phyloP scores from a whole-genome alignment of 2,113 vertebrate species.

The Leptocoma aspasia region DNA sequence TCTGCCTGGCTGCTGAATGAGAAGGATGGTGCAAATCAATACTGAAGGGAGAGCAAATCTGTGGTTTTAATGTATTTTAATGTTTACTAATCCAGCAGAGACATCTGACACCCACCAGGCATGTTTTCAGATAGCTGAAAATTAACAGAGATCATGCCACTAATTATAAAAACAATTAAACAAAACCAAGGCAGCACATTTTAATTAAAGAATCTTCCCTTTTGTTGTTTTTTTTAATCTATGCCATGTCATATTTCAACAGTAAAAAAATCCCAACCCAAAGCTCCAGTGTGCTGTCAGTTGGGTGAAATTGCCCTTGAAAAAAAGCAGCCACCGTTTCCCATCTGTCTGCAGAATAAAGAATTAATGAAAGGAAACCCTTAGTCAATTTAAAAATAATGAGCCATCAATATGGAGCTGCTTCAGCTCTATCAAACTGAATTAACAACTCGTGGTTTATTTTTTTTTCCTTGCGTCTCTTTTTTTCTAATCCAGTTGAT shows the following conservation, averaged over 20 bases:
- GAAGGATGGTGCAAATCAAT: background rate
- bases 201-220: background rate
- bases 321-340: background rate
- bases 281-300: background rate
- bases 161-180: background rate
- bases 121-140: background rate
- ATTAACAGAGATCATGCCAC: background rate
- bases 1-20: background rate
- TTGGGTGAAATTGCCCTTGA: background rate
- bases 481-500: background rate
- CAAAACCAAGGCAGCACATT: background rate
- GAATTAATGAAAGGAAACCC: constrained; percentile 23
- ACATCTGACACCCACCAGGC: background rate
- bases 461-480: background rate
- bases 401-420: constrained; percentile 10
- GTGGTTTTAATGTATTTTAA: background rate
- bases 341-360: background rate
- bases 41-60: background rate
- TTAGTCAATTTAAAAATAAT: constrained; percentile 24
- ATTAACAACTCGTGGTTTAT: background rate
- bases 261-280: background rate
- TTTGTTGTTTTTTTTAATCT: background rate
- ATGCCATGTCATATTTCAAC: background rate
- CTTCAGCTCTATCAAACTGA: background rate
- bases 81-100: background rate